A percentile compares a stretch with the other conserved stretches of the same genome.
Conservation (phyloP, 2,888 invertebrate species). For the Boloria selene region DNA sequence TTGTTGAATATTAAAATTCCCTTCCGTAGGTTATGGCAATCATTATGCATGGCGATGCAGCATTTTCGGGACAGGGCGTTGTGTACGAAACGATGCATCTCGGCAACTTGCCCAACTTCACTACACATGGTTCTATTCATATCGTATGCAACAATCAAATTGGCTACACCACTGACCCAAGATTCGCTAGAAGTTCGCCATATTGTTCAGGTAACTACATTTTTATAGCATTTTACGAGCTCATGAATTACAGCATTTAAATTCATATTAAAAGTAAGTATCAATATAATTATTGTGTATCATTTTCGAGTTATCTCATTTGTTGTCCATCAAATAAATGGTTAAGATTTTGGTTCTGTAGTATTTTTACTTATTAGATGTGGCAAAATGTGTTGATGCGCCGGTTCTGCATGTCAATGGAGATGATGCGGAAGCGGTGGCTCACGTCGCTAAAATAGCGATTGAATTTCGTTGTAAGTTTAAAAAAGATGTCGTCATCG, state of each 20-base stretch:
- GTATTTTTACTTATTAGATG: slow-evolving; percentile 73
- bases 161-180: slow-evolving; percentile 96
- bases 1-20: not conserved
- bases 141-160: slow-evolving; percentile 89
- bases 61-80: slow-evolving; percentile 85
- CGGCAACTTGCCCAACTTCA: slow-evolving; percentile 83
- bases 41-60: slow-evolving; percentile 86
- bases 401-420: slow-evolving; percentile 98
- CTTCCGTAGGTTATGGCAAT: slow-evolving; percentile 81
- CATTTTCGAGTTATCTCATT: too few relatives aligned
- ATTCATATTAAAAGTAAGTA: too few relatives aligned
- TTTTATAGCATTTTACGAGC: too few relatives aligned
- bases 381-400: slow-evolving; percentile 94
- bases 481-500: slow-evolving; percentile 93
- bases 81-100: slow-evolving; percentile 86
- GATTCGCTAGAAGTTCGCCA: slow-evolving; percentile 91
- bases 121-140: slow-evolving; percentile 85
- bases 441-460: slow-evolving; percentile 93
- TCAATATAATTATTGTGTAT: too few relatives aligned
- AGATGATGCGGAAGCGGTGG: slow-evolving; percentile 96
- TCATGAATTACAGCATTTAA: too few relatives aligned
- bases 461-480: slow-evolving; percentile 94
- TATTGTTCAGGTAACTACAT: slow-evolving; percentile 87
- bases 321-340: too few relatives aligned
- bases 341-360: not conserved